phyloP scores from a whole-genome alignment of 2,888 invertebrate species.

The Heliconius charithonia region DNA sequence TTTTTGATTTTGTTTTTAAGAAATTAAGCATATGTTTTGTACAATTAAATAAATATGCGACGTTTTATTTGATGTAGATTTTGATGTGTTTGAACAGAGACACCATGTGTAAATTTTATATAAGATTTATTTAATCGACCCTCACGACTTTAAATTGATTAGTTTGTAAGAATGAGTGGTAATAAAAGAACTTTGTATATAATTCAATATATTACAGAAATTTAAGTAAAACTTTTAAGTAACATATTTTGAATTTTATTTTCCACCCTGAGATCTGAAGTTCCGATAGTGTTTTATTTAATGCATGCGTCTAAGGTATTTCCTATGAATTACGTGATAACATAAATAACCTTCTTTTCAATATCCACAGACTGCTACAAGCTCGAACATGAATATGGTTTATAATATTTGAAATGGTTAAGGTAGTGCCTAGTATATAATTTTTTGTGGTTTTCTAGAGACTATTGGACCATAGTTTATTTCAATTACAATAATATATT shows the following conservation, averaged over 20 bases:
- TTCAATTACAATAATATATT: not conserved
- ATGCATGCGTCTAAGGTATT: constrained; percentile 35
- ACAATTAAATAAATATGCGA: constrained; percentile 69
- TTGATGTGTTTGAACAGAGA: constrained; percentile 67
- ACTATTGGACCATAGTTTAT: not conserved
- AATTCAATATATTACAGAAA: constrained; percentile 79
- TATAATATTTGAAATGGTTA: constrained; percentile 14
- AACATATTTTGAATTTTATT: constrained; percentile 78
- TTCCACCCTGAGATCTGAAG: constrained; percentile 81
- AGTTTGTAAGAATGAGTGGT: constrained; percentile 78
- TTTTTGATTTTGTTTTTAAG: constrained; percentile 47
- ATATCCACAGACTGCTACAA: constrained; percentile 36
- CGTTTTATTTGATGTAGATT: constrained; percentile 67
- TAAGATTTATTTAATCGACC: constrained; percentile 80
- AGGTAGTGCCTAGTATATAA: not conserved
- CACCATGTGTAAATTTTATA: constrained; percentile 73
- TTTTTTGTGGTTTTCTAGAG: not conserved
- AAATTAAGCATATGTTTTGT: constrained; percentile 62
- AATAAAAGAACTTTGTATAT: constrained; percentile 77
- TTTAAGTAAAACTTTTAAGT: constrained; percentile 83
- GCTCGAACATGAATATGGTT: constrained; percentile 12
- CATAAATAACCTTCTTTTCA: constrained; percentile 42
- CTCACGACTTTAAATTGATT: constrained; percentile 79
- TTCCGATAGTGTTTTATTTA: constrained; percentile 46
- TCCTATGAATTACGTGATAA: constrained; percentile 24